A percentile compares a stretch with the other conserved stretches of the same genome.
These are phyloP conservation scores for Pogonophryne albipinna DNA, from an alignment of 2,797 vertebrate species.

Conservation along the genomic window DNA sequence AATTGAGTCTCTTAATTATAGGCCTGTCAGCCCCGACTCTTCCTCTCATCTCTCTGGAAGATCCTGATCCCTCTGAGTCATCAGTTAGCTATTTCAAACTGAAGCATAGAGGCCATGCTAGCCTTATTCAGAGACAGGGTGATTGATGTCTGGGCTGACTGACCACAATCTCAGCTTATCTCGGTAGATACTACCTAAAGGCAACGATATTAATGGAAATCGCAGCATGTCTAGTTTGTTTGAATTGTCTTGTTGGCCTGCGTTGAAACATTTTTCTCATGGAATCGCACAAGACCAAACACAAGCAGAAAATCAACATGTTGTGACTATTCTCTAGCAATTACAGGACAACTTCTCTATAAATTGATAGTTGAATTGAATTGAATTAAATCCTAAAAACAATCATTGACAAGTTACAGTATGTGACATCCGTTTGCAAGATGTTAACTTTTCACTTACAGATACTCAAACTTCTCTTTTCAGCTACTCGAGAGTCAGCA, in stretches of 20 bases:
- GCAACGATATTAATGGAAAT: constrained; percentile 23
- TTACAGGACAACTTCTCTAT: constrained; percentile 2
- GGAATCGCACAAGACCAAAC: constrained; percentile 12
- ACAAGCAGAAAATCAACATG: constrained; percentile 21
- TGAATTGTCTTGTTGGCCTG: constrained; percentile 16
- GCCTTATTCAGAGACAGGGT: constrained; percentile 72
- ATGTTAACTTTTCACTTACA: constrained; percentile 15
- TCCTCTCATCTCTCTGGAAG: constrained; percentile 83
- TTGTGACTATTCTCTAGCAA: constrained; percentile 23
- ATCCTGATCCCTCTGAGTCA: constrained; percentile 86
- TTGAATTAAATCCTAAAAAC: constrained; percentile 4
- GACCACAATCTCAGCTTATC: constrained; percentile 43
- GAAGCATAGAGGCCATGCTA: constrained; percentile 71
- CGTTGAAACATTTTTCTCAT: constrained; percentile 23
- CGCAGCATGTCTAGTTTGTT: constrained; percentile 25
- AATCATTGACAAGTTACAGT: background rate
- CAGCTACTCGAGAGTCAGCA: constrained; percentile 96
- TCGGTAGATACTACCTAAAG: constrained; percentile 37
- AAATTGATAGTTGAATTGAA: background rate
- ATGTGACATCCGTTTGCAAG: constrained; percentile 1
- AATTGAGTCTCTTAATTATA: constrained; percentile 89
- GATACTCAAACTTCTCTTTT: constrained; percentile 47
- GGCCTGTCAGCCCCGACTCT: constrained; percentile 81
- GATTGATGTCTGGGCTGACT: constrained; percentile 73
- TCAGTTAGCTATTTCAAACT: constrained; percentile 77